These are phyloP conservation scores for Oreochromis aureus DNA, from an alignment of 2,113 vertebrate genomes.

Conservation along the genomic window DNA sequence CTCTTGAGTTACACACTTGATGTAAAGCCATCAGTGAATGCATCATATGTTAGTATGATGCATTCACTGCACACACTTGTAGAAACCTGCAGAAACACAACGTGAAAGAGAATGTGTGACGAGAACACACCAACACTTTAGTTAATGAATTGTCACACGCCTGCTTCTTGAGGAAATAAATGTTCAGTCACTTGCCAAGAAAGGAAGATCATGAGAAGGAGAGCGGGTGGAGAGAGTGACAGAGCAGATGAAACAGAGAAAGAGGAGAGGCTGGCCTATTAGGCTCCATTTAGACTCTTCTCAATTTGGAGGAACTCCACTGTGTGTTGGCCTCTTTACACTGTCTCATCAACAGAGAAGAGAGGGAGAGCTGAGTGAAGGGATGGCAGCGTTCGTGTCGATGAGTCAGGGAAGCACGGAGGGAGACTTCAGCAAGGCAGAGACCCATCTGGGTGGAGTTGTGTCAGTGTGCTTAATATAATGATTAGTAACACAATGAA, in stretches of 20 bases:
- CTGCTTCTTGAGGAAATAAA: not conserved
- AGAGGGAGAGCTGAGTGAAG: not conserved
- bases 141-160: slow-evolving; percentile 8
- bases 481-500: not conserved
- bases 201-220: not conserved
- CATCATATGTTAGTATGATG: not conserved
- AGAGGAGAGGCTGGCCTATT: slow-evolving; percentile 27
- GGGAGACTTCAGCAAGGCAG: not conserved
- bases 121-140: not conserved
- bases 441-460: not conserved
- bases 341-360: slow-evolving; percentile 8
- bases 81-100: not conserved
- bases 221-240: not conserved
- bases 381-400: not conserved
- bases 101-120: not conserved
- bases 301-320: slow-evolving; percentile 55
- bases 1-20: not conserved
- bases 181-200: slow-evolving; percentile 3
- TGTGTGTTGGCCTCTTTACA: slow-evolving; percentile 63
- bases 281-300: slow-evolving; percentile 57
- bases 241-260: slow-evolving; percentile 7
- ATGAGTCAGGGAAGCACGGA: slow-evolving; percentile 18
- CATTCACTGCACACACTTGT: not conserved
- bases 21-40: not conserved
- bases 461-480: not conserved